phyloP scores from a whole-genome alignment of 2,797 vertebrate species.

The Mus minutoides region DNA sequence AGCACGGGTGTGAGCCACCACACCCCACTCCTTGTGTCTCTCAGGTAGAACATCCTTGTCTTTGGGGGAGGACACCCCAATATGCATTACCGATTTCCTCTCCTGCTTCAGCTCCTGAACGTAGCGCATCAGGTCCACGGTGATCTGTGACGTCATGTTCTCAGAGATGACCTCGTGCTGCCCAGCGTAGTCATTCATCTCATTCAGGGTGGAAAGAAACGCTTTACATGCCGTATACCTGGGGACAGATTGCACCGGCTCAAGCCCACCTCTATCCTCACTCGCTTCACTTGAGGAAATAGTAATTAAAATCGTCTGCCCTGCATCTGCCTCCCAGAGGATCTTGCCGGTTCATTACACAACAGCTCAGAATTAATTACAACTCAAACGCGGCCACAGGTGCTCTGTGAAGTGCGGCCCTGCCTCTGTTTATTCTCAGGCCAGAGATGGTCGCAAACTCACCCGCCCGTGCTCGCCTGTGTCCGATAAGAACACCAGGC shows the following conservation, averaged over 20 bases:
- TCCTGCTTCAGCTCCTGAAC: slow-evolving; percentile 96
- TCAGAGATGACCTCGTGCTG: slow-evolving; percentile 98
- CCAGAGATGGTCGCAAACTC: neutral
- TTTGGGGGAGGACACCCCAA: neutral
- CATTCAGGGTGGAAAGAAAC: slow-evolving; percentile 94
- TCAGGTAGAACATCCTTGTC: neutral
- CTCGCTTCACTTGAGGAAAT: rapidly evolving
- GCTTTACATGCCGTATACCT: slow-evolving; percentile 96
- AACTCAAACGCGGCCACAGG: neutral
- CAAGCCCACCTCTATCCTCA: neutral
- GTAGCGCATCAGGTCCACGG: slow-evolving; percentile 92
- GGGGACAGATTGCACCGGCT: slow-evolving; percentile 64
- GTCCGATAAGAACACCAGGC: rapidly evolving
- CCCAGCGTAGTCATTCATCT: slow-evolving; percentile 97
- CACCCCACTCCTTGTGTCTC: no score
- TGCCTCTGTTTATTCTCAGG: neutral
- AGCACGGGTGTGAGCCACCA: neutral
- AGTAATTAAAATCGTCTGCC: slow-evolving; percentile 60
- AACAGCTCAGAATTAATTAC: slow-evolving; percentile 62
- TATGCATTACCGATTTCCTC: slow-evolving; percentile 92
- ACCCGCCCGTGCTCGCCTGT: rapidly evolving
- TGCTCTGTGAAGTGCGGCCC: rapidly evolving
- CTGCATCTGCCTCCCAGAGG: slow-evolving; percentile 51
- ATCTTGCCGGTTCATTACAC: slow-evolving; percentile 43
- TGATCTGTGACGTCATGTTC: slow-evolving; percentile 96